phyloP scores from a whole-genome alignment of 2,888 invertebrate genomes.

The Aphodius sticticus region DNA sequence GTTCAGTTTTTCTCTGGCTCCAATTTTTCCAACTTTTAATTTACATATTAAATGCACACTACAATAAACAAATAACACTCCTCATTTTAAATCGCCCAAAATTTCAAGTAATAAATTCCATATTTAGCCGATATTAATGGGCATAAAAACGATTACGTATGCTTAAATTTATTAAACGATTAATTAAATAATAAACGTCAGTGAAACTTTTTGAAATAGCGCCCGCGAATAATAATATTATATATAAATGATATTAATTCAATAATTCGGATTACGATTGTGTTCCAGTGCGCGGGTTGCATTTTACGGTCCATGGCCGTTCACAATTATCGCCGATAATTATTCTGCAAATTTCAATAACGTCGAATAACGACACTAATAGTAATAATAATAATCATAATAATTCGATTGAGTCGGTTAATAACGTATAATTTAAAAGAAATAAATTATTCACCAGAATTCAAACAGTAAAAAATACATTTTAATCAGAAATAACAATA shows the following conservation, averaged over 20 bases:
- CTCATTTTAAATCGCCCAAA: neutral
- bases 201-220: conserved; percentile 14
- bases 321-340: conserved; percentile 10
- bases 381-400: conserved; percentile 8
- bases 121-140: neutral
- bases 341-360: conserved; percentile 18
- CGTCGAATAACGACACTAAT: conserved; percentile 7
- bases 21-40: neutral
- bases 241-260: conserved; percentile 12
- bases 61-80: neutral
- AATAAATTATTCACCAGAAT: no score
- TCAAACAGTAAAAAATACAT: no score
- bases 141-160: conserved; percentile 13
- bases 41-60: neutral
- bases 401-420: conserved; percentile 12
- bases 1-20: no score
- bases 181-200: conserved; percentile 18
- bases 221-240: neutral
- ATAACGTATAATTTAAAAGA: conserved; percentile 17
- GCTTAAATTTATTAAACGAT: conserved; percentile 21
- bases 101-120: neutral
- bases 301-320: neutral
- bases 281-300: neutral
- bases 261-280: conserved; percentile 7
- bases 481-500: no score